Evolutionary conservation across 2,797 vertebrate genomes (phyloP), one percentile per base, ranked within the genome.

Genomic region (Loris lydekkerianus): DNA sequence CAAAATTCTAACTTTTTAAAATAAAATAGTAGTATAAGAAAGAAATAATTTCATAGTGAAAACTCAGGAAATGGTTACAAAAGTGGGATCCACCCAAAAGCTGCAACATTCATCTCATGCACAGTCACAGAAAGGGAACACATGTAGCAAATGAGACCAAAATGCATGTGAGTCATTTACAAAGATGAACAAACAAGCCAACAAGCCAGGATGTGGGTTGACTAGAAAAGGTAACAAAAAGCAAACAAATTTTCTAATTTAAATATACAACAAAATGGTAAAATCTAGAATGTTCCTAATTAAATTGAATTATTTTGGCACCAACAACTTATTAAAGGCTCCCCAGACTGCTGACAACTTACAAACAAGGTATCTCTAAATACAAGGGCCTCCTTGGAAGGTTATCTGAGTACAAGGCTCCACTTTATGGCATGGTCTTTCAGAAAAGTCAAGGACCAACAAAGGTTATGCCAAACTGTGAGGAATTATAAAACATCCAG

Each of bases 201-300:
- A 27, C 9, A 46, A 46, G 43, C 21, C 69, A 86, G 40, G 73
- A 67, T 31, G 5, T 81, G 29, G 23, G 34, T 29, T 87, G 43
- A 80, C 65, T 75, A 65, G 27, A 73, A 69, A 92, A 81, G 31
- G 72, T 73, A 84, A 87, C 23, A 65, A 84, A 82, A 34, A 20
- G 1, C 56, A 91, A 72, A 89, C 60, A 77, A 93, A 53, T 34
- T 53, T 40, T 27, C 65, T 92, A 78, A 5, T 34, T 80, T 85
- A 92, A 84, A 92, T 53, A 53, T 15, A 58, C 23, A 2, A 60
- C 5, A 80, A 88, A 83, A 67, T 58, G 73, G 73, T n/a, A 65
- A 94, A 91, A 91, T 58, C 15, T 73, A 63, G 34, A 20, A 53
- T 43, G 29, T 80, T 34, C 60, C 40, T 92, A 92, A 75, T 34